These are phyloP conservation scores for Tamandua tetradactyla DNA, from an alignment of 2,797 vertebrate species.

Conservation along the genomic window DNA sequence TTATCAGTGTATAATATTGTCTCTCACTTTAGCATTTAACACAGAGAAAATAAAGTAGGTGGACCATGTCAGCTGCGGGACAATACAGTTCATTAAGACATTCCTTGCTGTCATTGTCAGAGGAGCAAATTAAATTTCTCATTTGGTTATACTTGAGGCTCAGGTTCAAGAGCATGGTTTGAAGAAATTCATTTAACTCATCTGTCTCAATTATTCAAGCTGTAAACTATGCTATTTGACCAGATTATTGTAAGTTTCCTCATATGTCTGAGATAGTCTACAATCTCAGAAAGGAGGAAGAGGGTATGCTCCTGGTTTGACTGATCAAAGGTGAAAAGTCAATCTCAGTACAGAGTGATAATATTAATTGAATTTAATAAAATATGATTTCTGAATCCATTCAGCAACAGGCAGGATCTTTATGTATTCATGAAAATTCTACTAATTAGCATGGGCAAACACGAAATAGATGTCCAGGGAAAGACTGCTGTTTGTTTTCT, in stretches of 20 bases:
- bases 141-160: not conserved
- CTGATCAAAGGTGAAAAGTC: constrained; percentile 20
- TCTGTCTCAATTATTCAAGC: not conserved
- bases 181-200: not conserved
- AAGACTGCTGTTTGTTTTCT: constrained; percentile 80
- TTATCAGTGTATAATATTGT: not conserved
- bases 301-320: not conserved
- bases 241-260: not conserved
- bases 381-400: constrained; percentile 76
- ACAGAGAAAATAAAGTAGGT: not conserved
- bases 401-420: constrained; percentile 62
- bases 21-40: not conserved
- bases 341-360: constrained; percentile 52
- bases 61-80: no score
- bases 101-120: not conserved
- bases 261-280: not conserved
- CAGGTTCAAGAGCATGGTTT: not conserved
- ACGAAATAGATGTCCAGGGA: constrained; percentile 80
- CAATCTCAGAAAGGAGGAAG: no score
- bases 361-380: constrained; percentile 82
- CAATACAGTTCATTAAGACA: not conserved
- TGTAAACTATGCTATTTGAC: not conserved
- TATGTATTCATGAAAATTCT: constrained; percentile 79
- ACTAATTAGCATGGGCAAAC: constrained; percentile 81
- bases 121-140: not conserved